Percentiles rank a stretch among this genome's conserved stretches.
phyloP scores from a whole-genome alignment of 2,797 vertebrate genomes.

The Tenualosa thibaudeaui region DNA sequence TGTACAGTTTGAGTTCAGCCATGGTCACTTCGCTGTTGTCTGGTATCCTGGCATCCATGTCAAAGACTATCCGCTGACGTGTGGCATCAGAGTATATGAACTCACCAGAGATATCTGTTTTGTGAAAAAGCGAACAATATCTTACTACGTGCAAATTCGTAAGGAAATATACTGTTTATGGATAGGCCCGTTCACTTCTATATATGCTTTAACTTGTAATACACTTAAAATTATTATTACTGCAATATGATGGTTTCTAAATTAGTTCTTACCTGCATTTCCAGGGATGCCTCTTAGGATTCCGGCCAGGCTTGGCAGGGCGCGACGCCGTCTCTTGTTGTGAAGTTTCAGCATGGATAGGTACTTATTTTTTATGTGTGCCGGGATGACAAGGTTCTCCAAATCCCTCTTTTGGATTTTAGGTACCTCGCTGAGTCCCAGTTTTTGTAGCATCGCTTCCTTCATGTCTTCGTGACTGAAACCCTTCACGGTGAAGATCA shows the following conservation, averaged over 20 bases:
- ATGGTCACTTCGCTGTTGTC: constrained; percentile 91
- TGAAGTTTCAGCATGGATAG: constrained; percentile 78
- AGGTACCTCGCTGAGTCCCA: constrained; percentile 78
- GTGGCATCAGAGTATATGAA: constrained; percentile 80
- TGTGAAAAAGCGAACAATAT: not conserved
- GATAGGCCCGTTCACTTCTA: not conserved
- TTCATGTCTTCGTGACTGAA: constrained; percentile 80
- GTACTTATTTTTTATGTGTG: constrained; percentile 82
- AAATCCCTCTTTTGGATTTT: constrained; percentile 80
- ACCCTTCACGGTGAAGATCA: constrained; percentile 52
- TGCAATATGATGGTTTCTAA: not conserved
- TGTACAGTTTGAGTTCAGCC: constrained; percentile 93
- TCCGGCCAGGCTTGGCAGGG: constrained; percentile 83
- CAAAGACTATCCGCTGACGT: constrained; percentile 82
- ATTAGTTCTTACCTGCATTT: constrained; percentile 75
- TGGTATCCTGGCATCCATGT: constrained; percentile 89
- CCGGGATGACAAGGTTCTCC: constrained; percentile 81
- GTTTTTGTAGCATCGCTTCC: constrained; percentile 77
- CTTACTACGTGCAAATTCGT: not conserved
- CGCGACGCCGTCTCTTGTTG: constrained; percentile 75
- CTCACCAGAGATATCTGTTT: constrained; percentile 81
- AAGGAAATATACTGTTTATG: not conserved
- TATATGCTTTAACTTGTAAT: not conserved
- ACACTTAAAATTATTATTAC: not conserved
- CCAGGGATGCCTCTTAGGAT: constrained; percentile 86